Evolutionary conservation across 2,888 invertebrate species (phyloP).

Genomic region (Morpho deidamia): DNA sequence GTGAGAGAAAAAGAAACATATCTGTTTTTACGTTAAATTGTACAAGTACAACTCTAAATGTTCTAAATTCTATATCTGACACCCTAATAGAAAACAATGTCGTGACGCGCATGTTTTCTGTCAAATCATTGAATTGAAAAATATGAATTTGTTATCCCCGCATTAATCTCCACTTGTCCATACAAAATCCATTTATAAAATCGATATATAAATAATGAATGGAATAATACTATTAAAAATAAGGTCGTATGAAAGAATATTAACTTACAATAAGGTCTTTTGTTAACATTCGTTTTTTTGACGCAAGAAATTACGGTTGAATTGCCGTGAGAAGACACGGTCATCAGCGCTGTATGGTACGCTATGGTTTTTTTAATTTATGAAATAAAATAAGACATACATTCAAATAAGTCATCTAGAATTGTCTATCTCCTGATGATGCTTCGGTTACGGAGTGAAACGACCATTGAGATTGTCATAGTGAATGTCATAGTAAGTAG

Average conservation of each 20-base stretch:
- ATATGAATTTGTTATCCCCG: conserved; percentile 54
- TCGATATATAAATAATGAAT: conserved; percentile 70
- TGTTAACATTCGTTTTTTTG: too few species aligned
- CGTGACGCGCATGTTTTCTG: conserved; percentile 59
- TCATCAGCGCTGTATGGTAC: too few species aligned
- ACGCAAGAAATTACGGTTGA: too few species aligned
- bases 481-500: too few species aligned
- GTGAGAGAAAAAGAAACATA: conserved; percentile 34
- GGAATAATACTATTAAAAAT: conserved; percentile 50
- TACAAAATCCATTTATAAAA: conserved; percentile 68
- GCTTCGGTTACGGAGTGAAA: too few species aligned
- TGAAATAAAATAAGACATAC: too few species aligned
- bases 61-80: conserved; percentile 35
- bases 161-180: conserved; percentile 58
- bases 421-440: too few species aligned
- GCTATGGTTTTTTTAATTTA: too few species aligned
- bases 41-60: background rate
- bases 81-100: conserved; percentile 52
- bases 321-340: too few species aligned
- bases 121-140: conserved; percentile 66
- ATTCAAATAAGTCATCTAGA: too few species aligned
- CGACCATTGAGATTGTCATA: too few species aligned
- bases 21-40: conserved; percentile 37
- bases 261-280: conserved; percentile 39
- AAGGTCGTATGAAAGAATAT: conserved; percentile 48